These are phyloP conservation scores for Ptilodon capucinus DNA, from an alignment of 2,888 invertebrate genomes.

Conservation along the genomic window DNA sequence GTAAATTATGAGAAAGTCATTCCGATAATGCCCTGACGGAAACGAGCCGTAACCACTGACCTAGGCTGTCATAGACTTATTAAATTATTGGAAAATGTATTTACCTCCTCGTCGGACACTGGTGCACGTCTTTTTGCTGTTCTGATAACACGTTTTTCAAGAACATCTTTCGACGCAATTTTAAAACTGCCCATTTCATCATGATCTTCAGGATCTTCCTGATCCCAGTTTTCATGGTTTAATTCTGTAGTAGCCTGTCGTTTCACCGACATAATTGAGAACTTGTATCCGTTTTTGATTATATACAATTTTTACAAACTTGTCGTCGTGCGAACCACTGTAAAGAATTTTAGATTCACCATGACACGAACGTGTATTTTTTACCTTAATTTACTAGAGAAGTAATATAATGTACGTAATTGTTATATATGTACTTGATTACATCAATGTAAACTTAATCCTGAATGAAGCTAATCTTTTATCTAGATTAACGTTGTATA, in stretches of 20 bases:
- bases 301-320: background rate
- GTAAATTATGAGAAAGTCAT: no score
- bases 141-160: constrained; percentile 90
- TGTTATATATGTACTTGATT: no score
- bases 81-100: constrained; percentile 4
- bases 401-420: no score
- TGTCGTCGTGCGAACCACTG: constrained; percentile 13
- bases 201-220: constrained; percentile 84
- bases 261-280: constrained; percentile 86
- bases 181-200: constrained; percentile 90
- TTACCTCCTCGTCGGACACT: constrained; percentile 49
- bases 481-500: no score
- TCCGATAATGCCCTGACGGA: no score
- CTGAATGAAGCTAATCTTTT: no score
- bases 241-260: constrained; percentile 88
- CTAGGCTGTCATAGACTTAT: no score
- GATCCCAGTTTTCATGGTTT: constrained; percentile 93
- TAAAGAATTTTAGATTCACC: constrained; percentile 13
- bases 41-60: no score
- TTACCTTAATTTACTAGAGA: no score
- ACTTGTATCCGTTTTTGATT: background rate
- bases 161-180: constrained; percentile 84
- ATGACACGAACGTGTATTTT: constrained; percentile 7
- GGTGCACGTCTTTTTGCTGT: constrained; percentile 87
- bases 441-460: no score